Percentiles rank a stretch among this genome's conserved stretches.
These are phyloP conservation scores for Philaenus spumarius DNA, from an alignment of 1,140 invertebrate genomes.

Conservation along the genomic window DNA sequence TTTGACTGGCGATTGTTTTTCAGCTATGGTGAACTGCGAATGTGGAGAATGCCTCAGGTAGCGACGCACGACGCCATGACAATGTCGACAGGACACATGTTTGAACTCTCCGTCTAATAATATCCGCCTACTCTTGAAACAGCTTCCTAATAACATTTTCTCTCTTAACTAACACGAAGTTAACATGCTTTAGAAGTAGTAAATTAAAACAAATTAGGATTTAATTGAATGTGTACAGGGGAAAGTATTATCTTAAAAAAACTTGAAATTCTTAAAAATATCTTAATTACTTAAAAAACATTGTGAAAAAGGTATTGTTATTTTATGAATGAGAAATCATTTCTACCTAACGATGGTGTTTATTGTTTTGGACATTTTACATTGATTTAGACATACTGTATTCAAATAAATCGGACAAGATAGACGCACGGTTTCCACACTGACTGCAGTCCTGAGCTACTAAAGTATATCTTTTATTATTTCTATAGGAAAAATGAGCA, in stretches of 20 bases:
- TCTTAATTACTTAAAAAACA: not conserved
- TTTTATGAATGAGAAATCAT: too few relatives aligned
- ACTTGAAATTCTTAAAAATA: not conserved
- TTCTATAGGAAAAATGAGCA: too few relatives aligned
- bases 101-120: conserved; percentile 33
- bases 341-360: too few relatives aligned
- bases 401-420: too few relatives aligned
- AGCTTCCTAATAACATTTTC: not conserved
- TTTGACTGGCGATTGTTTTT: conserved; percentile 24
- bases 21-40: conserved; percentile 37
- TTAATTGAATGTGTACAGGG: not conserved
- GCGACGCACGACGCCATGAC: conserved; percentile 30
- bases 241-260: not conserved
- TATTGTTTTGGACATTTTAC: too few relatives aligned
- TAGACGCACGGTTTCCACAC: too few relatives aligned
- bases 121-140: not conserved
- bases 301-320: too few relatives aligned
- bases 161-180: not conserved
- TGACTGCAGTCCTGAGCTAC: too few relatives aligned
- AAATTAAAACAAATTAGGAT: not conserved
- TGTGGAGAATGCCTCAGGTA: conserved; percentile 32
- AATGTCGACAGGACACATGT: conserved; percentile 38
- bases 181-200: not conserved
- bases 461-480: too few relatives aligned
- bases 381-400: too few relatives aligned